These are phyloP conservation scores for Acanthoscelides obtectus DNA, from an alignment of 2,888 invertebrate genomes.

Conservation along the genomic window DNA sequence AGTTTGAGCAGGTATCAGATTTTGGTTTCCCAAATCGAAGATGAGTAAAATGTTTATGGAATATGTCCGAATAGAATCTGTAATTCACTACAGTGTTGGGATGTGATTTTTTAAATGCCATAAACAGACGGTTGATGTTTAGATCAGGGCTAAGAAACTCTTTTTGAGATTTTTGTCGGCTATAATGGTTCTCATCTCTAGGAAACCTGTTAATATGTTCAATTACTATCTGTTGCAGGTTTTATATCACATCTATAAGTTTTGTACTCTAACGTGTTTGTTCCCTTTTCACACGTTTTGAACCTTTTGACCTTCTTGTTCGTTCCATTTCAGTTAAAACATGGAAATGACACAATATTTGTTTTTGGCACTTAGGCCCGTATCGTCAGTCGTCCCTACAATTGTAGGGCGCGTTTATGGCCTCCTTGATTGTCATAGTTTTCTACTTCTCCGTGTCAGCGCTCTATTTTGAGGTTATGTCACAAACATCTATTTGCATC, in stretches of 20 bases:
- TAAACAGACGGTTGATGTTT: conserved; percentile 11
- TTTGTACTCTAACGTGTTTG: conserved; percentile 6
- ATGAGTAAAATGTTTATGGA: no score
- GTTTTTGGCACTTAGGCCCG: no score
- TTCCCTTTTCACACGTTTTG: no score
- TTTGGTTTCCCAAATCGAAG: no score
- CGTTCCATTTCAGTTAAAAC: conserved; percentile 1
- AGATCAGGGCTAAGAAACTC: conserved; percentile 9
- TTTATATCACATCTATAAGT: conserved; percentile 7
- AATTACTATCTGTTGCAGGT: conserved; percentile 9
- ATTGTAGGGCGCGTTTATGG: no score
- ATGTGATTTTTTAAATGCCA: conserved; percentile 8
- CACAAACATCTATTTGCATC: no score
- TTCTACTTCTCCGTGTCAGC: no score
- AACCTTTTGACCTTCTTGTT: conserved; percentile 4
- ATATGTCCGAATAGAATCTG: no score
- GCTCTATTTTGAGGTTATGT: no score
- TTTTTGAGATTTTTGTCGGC: conserved; percentile 9
- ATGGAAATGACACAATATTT: conserved; percentile 2
- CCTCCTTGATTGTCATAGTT: no score
- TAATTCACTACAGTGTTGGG: conserved; percentile 5
- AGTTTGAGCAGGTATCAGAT: no score
- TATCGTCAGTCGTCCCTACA: no score
- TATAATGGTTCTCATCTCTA: conserved; percentile 11
- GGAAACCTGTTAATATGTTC: conserved; percentile 11